phyloP scores from a whole-genome alignment of 2,797 vertebrate species.

The Pogonophryne albipinna region DNA sequence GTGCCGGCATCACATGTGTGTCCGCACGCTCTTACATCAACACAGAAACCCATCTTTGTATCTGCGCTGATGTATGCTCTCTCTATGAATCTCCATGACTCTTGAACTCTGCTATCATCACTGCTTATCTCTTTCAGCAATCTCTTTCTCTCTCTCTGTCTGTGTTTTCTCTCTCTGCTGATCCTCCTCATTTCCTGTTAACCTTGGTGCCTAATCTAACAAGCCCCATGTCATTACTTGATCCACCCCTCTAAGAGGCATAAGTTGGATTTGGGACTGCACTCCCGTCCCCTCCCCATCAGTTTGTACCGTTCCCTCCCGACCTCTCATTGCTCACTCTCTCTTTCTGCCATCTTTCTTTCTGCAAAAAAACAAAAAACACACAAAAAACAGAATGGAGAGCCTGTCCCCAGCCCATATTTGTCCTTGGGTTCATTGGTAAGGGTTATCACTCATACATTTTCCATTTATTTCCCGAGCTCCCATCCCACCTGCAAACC shows the following conservation, averaged over 20 bases:
- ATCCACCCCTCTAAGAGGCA: constrained; percentile 67
- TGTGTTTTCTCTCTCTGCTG: constrained; percentile 38
- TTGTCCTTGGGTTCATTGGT: constrained; percentile 89
- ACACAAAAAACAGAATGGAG: constrained; percentile 77
- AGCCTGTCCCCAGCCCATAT: constrained; percentile 84
- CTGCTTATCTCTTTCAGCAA: constrained; percentile 58
- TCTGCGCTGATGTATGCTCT: constrained; percentile 35
- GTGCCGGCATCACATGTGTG: constrained; percentile 11
- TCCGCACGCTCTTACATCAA: constrained; percentile 8
- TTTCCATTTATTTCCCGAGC: constrained; percentile 7
- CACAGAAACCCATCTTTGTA: constrained; percentile 49
- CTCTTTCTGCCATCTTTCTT: constrained; percentile 65
- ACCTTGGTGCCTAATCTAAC: constrained; percentile 69
- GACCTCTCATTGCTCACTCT: constrained; percentile 44
- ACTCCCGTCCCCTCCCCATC: constrained; percentile 26
- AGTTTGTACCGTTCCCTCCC: constrained; percentile 31
- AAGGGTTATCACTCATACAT: constrained; percentile 77
- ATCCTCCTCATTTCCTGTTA: constrained; percentile 72
- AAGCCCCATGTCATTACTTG: constrained; percentile 73
- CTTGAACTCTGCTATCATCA: constrained; percentile 54
- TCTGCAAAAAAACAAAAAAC: constrained; percentile 37
- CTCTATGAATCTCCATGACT: constrained; percentile 33
- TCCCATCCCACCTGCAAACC: constrained; percentile 29
- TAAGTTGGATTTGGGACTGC: constrained; percentile 68
- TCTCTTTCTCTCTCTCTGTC: constrained; percentile 44